These are phyloP conservation scores for Vulpes ferrilata DNA, from an alignment of 2,113 vertebrate species.

Conservation along the genomic window DNA sequence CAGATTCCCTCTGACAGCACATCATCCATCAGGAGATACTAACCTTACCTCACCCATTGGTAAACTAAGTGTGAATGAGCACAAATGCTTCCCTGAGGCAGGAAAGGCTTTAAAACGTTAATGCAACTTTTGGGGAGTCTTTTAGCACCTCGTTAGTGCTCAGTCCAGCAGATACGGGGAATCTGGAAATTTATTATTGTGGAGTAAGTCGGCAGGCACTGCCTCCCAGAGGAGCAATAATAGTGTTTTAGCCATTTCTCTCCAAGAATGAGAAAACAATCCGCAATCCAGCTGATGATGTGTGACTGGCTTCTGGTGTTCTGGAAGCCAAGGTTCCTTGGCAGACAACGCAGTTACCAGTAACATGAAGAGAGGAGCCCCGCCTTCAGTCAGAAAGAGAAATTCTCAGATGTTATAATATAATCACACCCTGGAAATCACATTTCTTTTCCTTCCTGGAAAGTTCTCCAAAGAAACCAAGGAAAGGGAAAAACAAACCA, in stretches of 20 bases:
- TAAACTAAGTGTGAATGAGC: neutral
- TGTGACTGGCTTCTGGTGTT: constrained; percentile 26
- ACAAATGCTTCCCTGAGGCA: neutral
- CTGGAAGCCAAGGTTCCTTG: neutral
- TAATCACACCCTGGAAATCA: constrained; percentile 19
- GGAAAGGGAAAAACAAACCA: neutral
- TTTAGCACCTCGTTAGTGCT: constrained; percentile 22
- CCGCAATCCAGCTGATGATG: neutral
- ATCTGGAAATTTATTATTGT: constrained; percentile 56
- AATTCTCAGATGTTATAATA: neutral
- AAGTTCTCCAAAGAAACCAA: constrained; percentile 50
- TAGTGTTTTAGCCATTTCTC: neutral
- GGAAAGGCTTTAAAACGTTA: neutral
- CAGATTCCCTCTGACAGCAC: neutral
- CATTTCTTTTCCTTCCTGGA: neutral
- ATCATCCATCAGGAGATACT: neutral
- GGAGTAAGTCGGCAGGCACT: neutral
- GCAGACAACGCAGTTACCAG: neutral
- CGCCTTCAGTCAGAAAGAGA: neutral
- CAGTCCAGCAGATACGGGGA: neutral
- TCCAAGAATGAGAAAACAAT: neutral
- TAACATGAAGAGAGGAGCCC: neutral
- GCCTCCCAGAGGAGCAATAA: neutral
- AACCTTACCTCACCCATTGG: neutral
- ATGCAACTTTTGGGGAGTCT: constrained; percentile 26